Evolutionary conservation across 2,113 vertebrate species (phyloP), one percentile per base, ranked within the genome.

Genomic region (Lonchura striata): DNA sequence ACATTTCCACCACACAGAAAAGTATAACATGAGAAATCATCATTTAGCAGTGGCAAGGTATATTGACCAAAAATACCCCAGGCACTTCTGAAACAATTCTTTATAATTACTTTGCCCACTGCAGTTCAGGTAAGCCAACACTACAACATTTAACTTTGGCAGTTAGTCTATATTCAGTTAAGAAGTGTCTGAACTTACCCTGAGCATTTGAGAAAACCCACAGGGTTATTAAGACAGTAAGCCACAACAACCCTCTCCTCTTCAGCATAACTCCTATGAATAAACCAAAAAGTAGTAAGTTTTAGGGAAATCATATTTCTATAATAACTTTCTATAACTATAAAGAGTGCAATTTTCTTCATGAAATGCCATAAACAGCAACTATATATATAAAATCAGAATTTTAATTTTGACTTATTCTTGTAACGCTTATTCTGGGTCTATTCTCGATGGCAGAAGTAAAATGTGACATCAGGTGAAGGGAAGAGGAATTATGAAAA

Each of bases 181-280:
- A 54, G 35, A 88, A 65, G 52, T 16, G 7, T 35, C 33, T 59
- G 10, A 71, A 96, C 97, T 98, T 98, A 99, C 99, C 98, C 97
- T 98, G 97, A 96, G 98, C 81, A 82, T 97, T 31, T 64, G 98
- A 98, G 27, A 96, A 97, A 95, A 97, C 95, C 95, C 98, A 98
- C 86, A 98, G 54, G 78, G 98, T 94, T 94, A 97, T 84, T 63
- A 98, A 97, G 78, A 98, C 60, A 75, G 97, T 96, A 94, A 99
- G 95, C 96, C 98, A 98, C 95, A 98, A 92, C 79, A 98, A 96
- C 86, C 96, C 96, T 88, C 97, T 98, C 95, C 96, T 98, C 95
- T 97, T 98, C 93, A 98, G 97, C 98, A 98, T 99, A 96, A 97
- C 98, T 97, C 96, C 98, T 98, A 85, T 9, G 10, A 95, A 92